Base-by-base conservation (phyloP, 2,888 invertebrate genomes). In the Lasioglossum zephyrum region DNA sequence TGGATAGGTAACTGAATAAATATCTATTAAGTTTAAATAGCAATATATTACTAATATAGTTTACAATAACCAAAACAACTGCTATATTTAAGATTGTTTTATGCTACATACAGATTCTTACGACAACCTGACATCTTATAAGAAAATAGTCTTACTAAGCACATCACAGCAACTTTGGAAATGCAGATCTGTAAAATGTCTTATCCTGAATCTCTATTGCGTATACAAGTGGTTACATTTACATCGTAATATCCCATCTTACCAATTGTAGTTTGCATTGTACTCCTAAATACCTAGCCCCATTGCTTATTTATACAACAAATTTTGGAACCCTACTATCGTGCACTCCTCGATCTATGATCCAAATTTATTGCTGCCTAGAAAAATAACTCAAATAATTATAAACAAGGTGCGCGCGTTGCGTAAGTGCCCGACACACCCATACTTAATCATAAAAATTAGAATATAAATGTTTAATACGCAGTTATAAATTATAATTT, bases 101-200 rank as follows among this genome's bases (percentile, higher is more conserved):
- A 91, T 82, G 78, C 82, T 92, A 88, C 83, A 85, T 77, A 88
- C 85, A 89, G 87, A 89, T 88, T 90, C 89, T 88, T 80, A 86
- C 73, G 81, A 90, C 81, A 91, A 90, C 84, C 85, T 88, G 89
- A 91, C 77, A 84, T 90, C 78, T 87, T 87, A 88, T 92, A 92
- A 88, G 92, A 92, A 93, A 93, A 93, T 93, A 93, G 87, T 92
- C 90, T 92, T 90, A 91, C 88, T 90, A 92, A 92, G 87, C 89
- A 89, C 92, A 94, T 93, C 93, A 93, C 92, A 94, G 92, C 88
- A 90, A 91, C 90, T 92, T 92, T 91, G 77, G 89, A 93, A 93
- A 93, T 93, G 93, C 92, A 92, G 88, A 93, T 92, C 88, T 88
- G 86, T 91, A 87, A 89, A 88, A 90, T 90, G 84, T 89, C 89